phyloP scores from a whole-genome alignment of 1,140 invertebrate genomes.

The Aradophagus sp. region DNA sequence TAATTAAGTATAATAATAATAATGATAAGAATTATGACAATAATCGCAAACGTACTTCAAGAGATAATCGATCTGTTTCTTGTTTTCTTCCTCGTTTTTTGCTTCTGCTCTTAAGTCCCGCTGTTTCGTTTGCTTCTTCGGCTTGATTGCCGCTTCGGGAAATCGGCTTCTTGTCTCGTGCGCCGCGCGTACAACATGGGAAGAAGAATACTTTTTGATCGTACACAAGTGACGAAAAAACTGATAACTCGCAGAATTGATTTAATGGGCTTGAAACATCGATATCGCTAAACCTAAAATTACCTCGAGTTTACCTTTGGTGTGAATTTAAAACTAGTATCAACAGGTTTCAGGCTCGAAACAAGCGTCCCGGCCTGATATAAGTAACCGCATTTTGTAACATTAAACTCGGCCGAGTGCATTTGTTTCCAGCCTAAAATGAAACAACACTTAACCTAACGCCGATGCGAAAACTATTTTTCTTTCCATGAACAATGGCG shows the following conservation, averaged over 20 bases:
- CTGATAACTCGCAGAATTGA: slow-evolving; percentile 22
- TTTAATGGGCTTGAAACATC: slow-evolving; percentile 38
- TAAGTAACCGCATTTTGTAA: slow-evolving; percentile 25
- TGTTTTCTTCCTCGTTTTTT: slow-evolving; percentile 2
- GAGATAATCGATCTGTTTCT: slow-evolving; percentile 2
- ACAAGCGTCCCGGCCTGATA: slow-evolving; percentile 11
- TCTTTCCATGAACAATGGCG: slow-evolving; percentile 52
- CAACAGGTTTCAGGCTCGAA: slow-evolving; percentile 32
- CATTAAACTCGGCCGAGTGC: slow-evolving; percentile 18
- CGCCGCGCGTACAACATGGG: slow-evolving; percentile 36
- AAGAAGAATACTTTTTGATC: too few relatives aligned
- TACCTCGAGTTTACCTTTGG: slow-evolving; percentile 44
- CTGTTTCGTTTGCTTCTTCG: not conserved
- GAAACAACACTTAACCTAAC: slow-evolving; percentile 55
- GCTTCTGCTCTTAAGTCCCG: too few relatives aligned
- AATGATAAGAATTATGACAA: slow-evolving; percentile 33
- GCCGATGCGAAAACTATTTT: slow-evolving; percentile 55
- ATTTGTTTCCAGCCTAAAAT: slow-evolving; percentile 20
- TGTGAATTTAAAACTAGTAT: slow-evolving; percentile 54
- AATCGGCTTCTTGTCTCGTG: slow-evolving; percentile 18
- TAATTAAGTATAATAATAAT: slow-evolving; percentile 37
- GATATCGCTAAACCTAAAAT: slow-evolving; percentile 42
- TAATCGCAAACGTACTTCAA: slow-evolving; percentile 34
- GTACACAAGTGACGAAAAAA: slow-evolving; percentile 48
- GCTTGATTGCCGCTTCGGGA: not conserved